Base-by-base conservation (phyloP, 2,113 vertebrate species). In the Uria lomvia region DNA sequence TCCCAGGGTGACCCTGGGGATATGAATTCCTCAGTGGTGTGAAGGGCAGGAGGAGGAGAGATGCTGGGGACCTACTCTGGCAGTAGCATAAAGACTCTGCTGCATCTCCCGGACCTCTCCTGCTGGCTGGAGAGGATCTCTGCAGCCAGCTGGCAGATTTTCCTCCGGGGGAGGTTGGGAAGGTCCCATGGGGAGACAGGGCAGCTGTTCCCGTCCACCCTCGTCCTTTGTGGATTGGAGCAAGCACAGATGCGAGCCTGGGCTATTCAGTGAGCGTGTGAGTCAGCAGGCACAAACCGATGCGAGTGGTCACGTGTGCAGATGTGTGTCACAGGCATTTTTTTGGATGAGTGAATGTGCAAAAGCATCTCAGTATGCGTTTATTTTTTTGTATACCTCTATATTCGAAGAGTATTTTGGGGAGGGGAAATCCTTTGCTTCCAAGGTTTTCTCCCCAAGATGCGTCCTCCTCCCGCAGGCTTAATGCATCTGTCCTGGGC, bases 261-360 rank as follows among this genome's bases (percentile, higher is more conserved):
- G 84, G 77, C 83, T 91, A 18, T 94, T 97, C 89, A 89, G 50
- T 58, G 94, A 94, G 92, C 1, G 0, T 89, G 80, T 76, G 91
- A 94, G 77, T 91, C 94, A 88, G 92, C 84, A 92, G 86, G 88
- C 91, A 83, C 74, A 93, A 92, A 94, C 36, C 1, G 19, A 78
- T 86, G 66, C 4, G 26, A 75, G 70, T 79, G 85, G 68, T 71
- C 52, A 42, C 0, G 4, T 62, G 84, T 79, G 91, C 85, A 88
- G 66, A 91, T 96, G 74, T 83, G 85, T 95, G 81, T 95, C 87
- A 75, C 63, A 53, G 77, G 87, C 92, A 29, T 92, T 92, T 96
- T 96, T 94, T 86, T 91, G 74, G 78, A 40, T 92, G 93, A 86
- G 77, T 94, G 96, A 97, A 89, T 88, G 92, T 96, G 91, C 80